A percentile compares a stretch with the other conserved stretches of the same genome.
These are phyloP conservation scores for Leptodactylus fallax DNA, from an alignment of 2,797 vertebrate genomes.

Conservation along the genomic window DNA sequence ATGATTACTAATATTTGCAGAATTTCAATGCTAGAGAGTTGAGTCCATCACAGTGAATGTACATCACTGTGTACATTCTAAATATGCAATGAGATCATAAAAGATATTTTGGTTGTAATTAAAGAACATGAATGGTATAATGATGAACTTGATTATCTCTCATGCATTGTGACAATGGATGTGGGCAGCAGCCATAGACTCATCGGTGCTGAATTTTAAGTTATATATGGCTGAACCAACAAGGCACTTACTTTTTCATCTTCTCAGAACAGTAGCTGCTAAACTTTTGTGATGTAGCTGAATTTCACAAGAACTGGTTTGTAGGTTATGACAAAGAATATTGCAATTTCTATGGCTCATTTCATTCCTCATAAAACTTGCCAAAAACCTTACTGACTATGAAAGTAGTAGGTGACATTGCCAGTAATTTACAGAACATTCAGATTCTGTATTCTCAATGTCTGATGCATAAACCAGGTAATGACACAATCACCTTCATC, in stretches of 20 bases:
- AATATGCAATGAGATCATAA: not conserved
- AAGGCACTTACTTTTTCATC: not conserved
- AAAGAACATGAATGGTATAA: not conserved
- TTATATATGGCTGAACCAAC: not conserved
- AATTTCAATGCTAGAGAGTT: not conserved
- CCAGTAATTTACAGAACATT: slow-evolving; percentile 54
- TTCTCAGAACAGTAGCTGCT: not conserved
- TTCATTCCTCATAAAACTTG: slow-evolving; percentile 49
- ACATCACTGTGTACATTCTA: not conserved
- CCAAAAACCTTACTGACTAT: slow-evolving; percentile 53
- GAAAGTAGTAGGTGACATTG: slow-evolving; percentile 49
- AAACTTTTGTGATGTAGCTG: slow-evolving; percentile 29
- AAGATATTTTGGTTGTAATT: not conserved
- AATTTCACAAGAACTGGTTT: slow-evolving; percentile 36
- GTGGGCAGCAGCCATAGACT: not conserved
- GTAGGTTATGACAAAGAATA: slow-evolving; percentile 56
- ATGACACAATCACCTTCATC: slow-evolving; percentile 38
- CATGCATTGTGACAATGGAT: not conserved
- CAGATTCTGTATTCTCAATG: slow-evolving; percentile 33
- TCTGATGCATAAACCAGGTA: slow-evolving; percentile 27
- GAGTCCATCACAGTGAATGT: not conserved
- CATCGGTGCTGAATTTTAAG: not conserved
- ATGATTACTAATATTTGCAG: not conserved
- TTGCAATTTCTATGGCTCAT: slow-evolving; percentile 53
- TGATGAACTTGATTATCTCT: not conserved